Evolutionary conservation across 2,888 invertebrate genomes (phyloP), one percentile per base, ranked within the genome.

Genomic region (Molorchus minor): DNA sequence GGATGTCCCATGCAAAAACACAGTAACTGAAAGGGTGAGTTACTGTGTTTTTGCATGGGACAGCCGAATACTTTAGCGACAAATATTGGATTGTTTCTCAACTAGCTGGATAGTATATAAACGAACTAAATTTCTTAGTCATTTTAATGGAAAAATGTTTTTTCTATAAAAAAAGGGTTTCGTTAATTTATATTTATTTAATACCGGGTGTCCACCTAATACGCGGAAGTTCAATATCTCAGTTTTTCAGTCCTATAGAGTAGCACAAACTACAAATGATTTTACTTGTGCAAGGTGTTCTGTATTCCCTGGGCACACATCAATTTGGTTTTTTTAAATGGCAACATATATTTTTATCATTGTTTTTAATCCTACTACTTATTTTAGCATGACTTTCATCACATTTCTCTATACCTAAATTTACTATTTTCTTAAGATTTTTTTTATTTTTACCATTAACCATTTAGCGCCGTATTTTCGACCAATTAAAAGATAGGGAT

Each of bases 151-250:
- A 36, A 36, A 8, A 13, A 13, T 36, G 16, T 36, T 36, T 36
- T 4, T 36, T 15, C 15, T 13, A 13, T 15, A 36, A 36, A 15
- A 36, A 15, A 36, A 36, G 3, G 13, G 16, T 36, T 36, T 36
- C 36, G 36, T 36, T 36, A 36, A 36, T 36, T 36, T 36, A 36
- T 8, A 36, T 36, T n/a, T n/a, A n/a, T n/a, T n/a, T n/a, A n/a
- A n/a, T n/a, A 36, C 13, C 36, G 36, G 36, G 13, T 36, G 36
- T 15, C 36, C 36, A 36, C 36, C 36, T 36, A 36, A 7, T 13
- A 38, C 15, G 15, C 15, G 1, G 38, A 25, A 25, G 25, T 25
- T 25, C 8, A 25, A 25, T 25, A 25, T 25, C 25, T 25, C 25
- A 25, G 25, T 25, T 36, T 36, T 36, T 36, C 36, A 36, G 36